These are phyloP conservation scores for Potamilus streckersoni DNA, from an alignment of 1,140 invertebrate genomes.

Conservation along the genomic window DNA sequence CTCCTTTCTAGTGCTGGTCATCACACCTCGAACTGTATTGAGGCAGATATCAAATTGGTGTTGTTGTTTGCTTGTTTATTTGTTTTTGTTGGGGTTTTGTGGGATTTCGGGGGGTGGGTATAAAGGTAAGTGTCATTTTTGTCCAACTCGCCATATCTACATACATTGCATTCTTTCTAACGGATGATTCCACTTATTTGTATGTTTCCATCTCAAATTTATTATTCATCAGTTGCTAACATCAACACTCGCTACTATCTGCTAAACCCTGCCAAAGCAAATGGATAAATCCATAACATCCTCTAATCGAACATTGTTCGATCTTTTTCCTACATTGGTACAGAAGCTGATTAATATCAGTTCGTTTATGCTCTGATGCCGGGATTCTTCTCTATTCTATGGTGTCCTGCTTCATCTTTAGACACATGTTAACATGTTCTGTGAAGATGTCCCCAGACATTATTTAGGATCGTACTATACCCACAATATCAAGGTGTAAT, in stretches of 20 bases:
- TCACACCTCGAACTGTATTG: not conserved
- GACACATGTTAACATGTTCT: constrained; percentile 37
- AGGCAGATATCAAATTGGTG: not conserved
- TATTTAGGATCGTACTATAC: not conserved
- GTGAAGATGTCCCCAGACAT: constrained; percentile 18
- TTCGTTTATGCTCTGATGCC: constrained; percentile 38
- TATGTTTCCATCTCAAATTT: constrained; percentile 5
- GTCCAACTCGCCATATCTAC: too few species aligned
- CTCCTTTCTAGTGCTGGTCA: not conserved
- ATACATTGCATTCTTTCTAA: constrained; percentile 57
- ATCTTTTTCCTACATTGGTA: constrained; percentile 13
- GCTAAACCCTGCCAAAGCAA: constrained; percentile 34
- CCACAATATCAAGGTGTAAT: constrained; percentile 5
- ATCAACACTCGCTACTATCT: constrained; percentile 5
- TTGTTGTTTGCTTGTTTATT: not conserved
- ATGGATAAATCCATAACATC: constrained; percentile 12
- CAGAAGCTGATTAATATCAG: constrained; percentile 35
- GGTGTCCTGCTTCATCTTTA: constrained; percentile 45
- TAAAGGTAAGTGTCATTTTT: too few species aligned
- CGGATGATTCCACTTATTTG: not conserved
- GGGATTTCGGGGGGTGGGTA: too few species aligned
- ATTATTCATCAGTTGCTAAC: constrained; percentile 12
- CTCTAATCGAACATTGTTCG: constrained; percentile 2
- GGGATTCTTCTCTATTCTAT: constrained; percentile 59
- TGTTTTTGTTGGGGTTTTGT: too few species aligned